Percentiles rank a stretch among this genome's conserved stretches.
These are phyloP conservation scores for Lacerta bilineata DNA, from an alignment of 2,797 vertebrate species.

Conservation along the genomic window DNA sequence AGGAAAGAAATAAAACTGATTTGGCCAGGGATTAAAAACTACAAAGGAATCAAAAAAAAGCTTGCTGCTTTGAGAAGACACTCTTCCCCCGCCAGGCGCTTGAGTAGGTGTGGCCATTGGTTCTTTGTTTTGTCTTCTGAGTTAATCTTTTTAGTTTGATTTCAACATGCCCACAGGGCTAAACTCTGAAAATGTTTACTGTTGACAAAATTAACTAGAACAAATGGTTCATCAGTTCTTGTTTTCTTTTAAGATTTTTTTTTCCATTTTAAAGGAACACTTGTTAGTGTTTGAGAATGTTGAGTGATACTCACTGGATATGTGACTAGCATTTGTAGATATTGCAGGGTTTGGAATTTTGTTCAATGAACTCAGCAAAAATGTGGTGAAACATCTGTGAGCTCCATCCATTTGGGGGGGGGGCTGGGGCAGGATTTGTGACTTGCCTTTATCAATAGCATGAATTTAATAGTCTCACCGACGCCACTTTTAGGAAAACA, in stretches of 20 bases:
- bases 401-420: neutral
- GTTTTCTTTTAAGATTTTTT: constrained; percentile 62
- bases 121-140: constrained; percentile 59
- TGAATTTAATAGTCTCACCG: neutral
- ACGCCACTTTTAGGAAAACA: neutral
- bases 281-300: constrained; percentile 56
- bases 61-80: constrained; percentile 53
- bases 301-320: constrained; percentile 64
- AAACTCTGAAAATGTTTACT: constrained; percentile 74
- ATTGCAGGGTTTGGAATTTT: constrained; percentile 62
- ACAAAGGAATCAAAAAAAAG: constrained; percentile 62
- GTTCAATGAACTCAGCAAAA: constrained; percentile 67
- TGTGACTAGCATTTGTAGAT: constrained; percentile 54
- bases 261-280: constrained; percentile 69
- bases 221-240: constrained; percentile 63
- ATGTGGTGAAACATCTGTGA: constrained; percentile 27
- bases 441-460: neutral
- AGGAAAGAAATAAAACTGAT: constrained; percentile 69
- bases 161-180: constrained; percentile 73
- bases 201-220: constrained; percentile 74
- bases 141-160: constrained; percentile 74
- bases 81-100: constrained; percentile 60
- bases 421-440: neutral
- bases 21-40: constrained; percentile 67
- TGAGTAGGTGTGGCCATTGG: constrained; percentile 47